Conservation (phyloP, 2,888 invertebrate genomes). For the Euplagia quadripunctaria region DNA sequence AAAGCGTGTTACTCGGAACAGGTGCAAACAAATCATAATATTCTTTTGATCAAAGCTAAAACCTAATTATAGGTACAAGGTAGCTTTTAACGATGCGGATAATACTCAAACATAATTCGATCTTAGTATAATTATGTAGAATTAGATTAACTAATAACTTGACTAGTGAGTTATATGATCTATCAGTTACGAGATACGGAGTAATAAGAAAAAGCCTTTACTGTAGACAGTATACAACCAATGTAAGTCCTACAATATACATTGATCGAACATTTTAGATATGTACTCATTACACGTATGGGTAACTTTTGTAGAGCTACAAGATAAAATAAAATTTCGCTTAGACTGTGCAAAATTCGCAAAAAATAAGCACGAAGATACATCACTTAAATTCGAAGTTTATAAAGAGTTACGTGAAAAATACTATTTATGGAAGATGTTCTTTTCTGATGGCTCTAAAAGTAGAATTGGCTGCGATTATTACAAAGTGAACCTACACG, state of each 20-base stretch:
- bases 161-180: neutral
- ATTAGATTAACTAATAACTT: neutral
- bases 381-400: neutral
- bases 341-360: neutral
- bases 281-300: too few species aligned
- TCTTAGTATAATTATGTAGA: too few species aligned
- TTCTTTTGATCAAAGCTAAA: too few species aligned
- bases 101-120: too few species aligned
- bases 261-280: too few species aligned
- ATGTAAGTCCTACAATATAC: neutral
- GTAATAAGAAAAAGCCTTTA: neutral
- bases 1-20: too few species aligned
- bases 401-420: neutral
- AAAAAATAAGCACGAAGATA: neutral
- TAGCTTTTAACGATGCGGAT: too few species aligned
- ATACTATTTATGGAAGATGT: neutral
- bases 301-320: neutral
- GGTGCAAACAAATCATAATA: too few species aligned
- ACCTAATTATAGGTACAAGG: too few species aligned
- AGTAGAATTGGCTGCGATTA: neutral
- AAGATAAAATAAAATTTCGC: neutral
- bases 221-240: neutral
- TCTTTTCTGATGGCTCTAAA: neutral
- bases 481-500: neutral
- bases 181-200: neutral